Evolutionary conservation across 2,113 vertebrate genomes (phyloP).

Genomic region (Osmerus eperlanus): DNA sequence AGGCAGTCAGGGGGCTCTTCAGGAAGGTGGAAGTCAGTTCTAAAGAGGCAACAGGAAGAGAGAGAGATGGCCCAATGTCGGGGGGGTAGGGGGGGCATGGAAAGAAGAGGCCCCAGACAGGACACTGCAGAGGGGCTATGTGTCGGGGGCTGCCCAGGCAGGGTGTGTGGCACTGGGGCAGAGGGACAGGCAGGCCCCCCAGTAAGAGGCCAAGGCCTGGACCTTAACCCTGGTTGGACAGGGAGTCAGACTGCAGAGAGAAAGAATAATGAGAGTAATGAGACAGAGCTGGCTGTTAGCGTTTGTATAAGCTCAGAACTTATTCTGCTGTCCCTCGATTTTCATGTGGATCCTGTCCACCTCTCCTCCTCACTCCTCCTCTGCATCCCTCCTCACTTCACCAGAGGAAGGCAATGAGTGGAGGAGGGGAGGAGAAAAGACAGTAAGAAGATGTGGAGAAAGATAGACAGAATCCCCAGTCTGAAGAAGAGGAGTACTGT

Average conservation of each 20-base stretch:
- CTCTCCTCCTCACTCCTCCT: slow-evolving; percentile 17
- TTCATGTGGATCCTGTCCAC: too few species aligned
- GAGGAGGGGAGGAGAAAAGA: too few species aligned
- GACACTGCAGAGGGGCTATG: slow-evolving; percentile 40
- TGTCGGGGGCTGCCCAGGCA: slow-evolving; percentile 54
- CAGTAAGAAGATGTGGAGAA: too few species aligned
- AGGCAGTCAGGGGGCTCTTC: not conserved
- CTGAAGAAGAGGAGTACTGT: too few species aligned
- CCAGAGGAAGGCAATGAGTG: too few species aligned
- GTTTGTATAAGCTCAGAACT: too few species aligned
- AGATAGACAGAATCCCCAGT: too few species aligned
- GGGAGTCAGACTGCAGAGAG: not conserved
- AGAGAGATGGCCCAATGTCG: slow-evolving; percentile 48
- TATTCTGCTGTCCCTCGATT: too few species aligned
- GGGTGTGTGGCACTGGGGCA: slow-evolving; percentile 61
- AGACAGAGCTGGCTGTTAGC: not conserved
- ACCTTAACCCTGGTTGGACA: slow-evolving; percentile 81
- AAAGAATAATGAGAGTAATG: not conserved
- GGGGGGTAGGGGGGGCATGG: slow-evolving; percentile 31
- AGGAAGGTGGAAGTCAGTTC: slow-evolving; percentile 27
- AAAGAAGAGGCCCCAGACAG: slow-evolving; percentile 16
- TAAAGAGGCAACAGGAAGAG: slow-evolving; percentile 34
- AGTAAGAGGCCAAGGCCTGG: slow-evolving; percentile 80
- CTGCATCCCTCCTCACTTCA: too few species aligned
- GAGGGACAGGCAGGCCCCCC: slow-evolving; percentile 72